A percentile compares a stretch with the other conserved stretches of the same genome.
Conservation (phyloP, 2,888 invertebrate species). For the Diarsia dahlii region DNA sequence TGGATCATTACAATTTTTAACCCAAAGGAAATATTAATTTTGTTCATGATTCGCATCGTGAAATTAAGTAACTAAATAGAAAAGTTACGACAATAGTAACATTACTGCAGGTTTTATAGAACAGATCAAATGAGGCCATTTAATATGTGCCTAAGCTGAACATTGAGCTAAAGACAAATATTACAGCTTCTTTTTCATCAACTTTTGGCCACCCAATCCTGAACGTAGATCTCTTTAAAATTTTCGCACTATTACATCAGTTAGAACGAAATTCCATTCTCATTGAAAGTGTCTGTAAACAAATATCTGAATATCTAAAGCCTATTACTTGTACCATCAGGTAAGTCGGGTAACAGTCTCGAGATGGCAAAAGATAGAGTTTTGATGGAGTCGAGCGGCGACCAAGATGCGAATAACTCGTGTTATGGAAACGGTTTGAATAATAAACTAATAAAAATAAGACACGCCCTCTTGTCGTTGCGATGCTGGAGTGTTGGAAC, state of each 20-base stretch:
- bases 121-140: background rate
- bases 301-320: slow-evolving; percentile 12
- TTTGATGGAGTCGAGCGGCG: slow-evolving; percentile 73
- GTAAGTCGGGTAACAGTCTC: slow-evolving; percentile 69
- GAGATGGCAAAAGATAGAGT: slow-evolving; percentile 75
- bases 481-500: slow-evolving; percentile 45
- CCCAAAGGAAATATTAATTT: slow-evolving; percentile 12
- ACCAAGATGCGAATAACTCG: slow-evolving; percentile 73
- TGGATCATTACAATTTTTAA: slow-evolving; percentile 36
- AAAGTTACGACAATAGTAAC: background rate
- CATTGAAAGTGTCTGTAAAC: slow-evolving; percentile 14
- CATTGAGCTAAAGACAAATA: background rate
- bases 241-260: background rate
- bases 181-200: background rate
- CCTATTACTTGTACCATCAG: slow-evolving; percentile 63
- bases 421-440: slow-evolving; percentile 74
- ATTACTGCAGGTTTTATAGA: background rate
- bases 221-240: background rate
- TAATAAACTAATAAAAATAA: slow-evolving; percentile 77
- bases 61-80: background rate
- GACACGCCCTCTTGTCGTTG: slow-evolving; percentile 60
- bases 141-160: background rate
- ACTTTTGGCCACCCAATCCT: background rate
- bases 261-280: background rate
- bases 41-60: background rate